Conservation (phyloP, 1,140 invertebrate species). For the Oryctes rhinoceros region DNA sequence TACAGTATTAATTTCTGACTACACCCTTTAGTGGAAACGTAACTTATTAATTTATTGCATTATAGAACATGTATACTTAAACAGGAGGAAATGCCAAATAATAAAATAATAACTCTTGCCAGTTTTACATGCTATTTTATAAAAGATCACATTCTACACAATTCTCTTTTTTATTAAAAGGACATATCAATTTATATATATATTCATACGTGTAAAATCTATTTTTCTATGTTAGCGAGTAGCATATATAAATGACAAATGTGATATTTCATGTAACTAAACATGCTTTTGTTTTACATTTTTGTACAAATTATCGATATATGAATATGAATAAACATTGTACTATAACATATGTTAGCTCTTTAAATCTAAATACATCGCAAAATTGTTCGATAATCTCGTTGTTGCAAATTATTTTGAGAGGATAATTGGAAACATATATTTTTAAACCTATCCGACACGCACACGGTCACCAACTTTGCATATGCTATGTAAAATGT, state of each 20-base stretch:
- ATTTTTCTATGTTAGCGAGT: constrained; percentile 28
- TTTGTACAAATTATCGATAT: constrained; percentile 28
- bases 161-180: constrained; percentile 21
- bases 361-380: constrained; percentile 13
- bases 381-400: neutral
- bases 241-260: constrained; percentile 34
- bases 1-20: constrained; percentile 24
- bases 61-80: constrained; percentile 33
- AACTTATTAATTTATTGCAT: constrained; percentile 20
- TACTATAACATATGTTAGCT: constrained; percentile 11
- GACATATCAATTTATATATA: constrained; percentile 35
- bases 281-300: constrained; percentile 35
- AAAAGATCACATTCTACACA: constrained; percentile 15
- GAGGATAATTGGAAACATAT: no score
- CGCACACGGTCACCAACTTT: no score
- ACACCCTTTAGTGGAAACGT: neutral
- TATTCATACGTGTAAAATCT: constrained; percentile 30
- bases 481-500: no score
- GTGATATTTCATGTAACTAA: constrained; percentile 35
- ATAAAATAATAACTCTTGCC: constrained; percentile 23
- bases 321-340: constrained; percentile 20
- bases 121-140: constrained; percentile 26
- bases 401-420: neutral
- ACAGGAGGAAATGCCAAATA: constrained; percentile 11
- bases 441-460: no score